Base-by-base conservation (phyloP, 1,140 invertebrate genomes). In the Euschistus heros region DNA sequence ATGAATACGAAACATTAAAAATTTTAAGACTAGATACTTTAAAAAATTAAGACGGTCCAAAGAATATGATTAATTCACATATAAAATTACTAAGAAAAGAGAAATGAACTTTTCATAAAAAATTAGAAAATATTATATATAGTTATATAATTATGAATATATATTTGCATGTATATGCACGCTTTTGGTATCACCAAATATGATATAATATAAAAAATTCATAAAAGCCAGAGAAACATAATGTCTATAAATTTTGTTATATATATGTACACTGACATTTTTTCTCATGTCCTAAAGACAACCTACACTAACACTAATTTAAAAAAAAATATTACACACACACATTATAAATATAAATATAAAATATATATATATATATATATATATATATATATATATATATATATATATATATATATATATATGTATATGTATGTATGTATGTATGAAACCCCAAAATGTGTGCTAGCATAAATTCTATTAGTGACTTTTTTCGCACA, bases 221-320 rank as follows among this genome's bases (percentile, higher is more conserved):
- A 50, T 18, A 50, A 50, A 50, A 50, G 47, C 47, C 47, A 50
- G 47, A 50, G 22, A 50, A 50, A 50, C n/a, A 50, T 37, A 37
- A 37, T 37, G 5, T 1, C 10, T 13, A 37, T 37, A 37, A 6
- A 37, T 37, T 37, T 37, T 37, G 5, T 13, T 37, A 37, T 37
- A 37, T 37, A 37, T 37, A 37, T 37, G 13, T 37, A 37, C 10
- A 37, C 13, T 10, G 5, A 37, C 10, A 37, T 37, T 37, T 37
- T 37, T 37, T 20, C 5, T 50, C 6, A 22, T 2, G 10, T 50
- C 47, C 47, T 50, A 50, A 50, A 50, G n/a, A 50, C 47, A 50
- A 50, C 22, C 47, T 50, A 50, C n/a, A 22, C 47, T 50, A 50
- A 50, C 10, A 13, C 47, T 22, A 50, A 50, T 50, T 60, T 20